Evolutionary conservation across 2,797 vertebrate species (phyloP).

Genomic region (Mastacembelus armatus): DNA sequence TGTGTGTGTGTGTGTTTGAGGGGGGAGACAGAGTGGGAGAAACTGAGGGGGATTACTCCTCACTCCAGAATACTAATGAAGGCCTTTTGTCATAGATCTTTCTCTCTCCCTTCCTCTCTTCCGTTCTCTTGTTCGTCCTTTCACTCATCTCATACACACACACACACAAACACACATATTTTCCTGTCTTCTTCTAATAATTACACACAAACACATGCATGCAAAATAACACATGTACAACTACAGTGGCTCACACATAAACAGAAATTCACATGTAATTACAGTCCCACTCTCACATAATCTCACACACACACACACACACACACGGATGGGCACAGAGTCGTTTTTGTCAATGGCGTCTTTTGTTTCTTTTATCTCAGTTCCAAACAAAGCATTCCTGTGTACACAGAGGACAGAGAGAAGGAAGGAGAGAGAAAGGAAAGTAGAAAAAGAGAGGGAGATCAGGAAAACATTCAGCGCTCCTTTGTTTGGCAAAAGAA

Average conservation of each 20-base stretch:
- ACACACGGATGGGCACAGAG: conserved; percentile 66
- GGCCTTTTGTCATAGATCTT: conserved; percentile 76
- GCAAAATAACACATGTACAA: conserved; percentile 17
- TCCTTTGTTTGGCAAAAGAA: conserved; percentile 60
- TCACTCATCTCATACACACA: conserved; percentile 42
- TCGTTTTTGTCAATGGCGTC: conserved; percentile 81
- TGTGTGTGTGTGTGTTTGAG: conserved; percentile 5
- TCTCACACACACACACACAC: conserved; percentile 35
- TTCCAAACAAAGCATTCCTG: conserved; percentile 83
- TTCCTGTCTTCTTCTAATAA: conserved; percentile 11
- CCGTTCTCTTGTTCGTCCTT: conserved; percentile 47
- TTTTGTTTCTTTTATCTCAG: conserved; percentile 84
- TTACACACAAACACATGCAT: conserved; percentile 21
- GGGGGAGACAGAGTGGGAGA: conserved; percentile 6
- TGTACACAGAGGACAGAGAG: conserved; percentile 71
- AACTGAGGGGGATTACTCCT: conserved; percentile 68
- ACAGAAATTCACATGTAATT: conserved; percentile 46
- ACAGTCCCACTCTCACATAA: conserved; percentile 49
- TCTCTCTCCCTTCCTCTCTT: conserved; percentile 58
- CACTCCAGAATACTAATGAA: conserved; percentile 83
- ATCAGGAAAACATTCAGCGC: conserved; percentile 58
- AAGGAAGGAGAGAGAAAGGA: conserved; percentile 34
- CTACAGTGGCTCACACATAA: conserved; percentile 25
- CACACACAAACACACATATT: conserved; percentile 12
- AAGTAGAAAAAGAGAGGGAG: conserved; percentile 35